A percentile compares a stretch with the other conserved stretches of the same genome.
phyloP scores from a whole-genome alignment of 2,888 invertebrate genomes.

The Nephrotoma flavescens region DNA sequence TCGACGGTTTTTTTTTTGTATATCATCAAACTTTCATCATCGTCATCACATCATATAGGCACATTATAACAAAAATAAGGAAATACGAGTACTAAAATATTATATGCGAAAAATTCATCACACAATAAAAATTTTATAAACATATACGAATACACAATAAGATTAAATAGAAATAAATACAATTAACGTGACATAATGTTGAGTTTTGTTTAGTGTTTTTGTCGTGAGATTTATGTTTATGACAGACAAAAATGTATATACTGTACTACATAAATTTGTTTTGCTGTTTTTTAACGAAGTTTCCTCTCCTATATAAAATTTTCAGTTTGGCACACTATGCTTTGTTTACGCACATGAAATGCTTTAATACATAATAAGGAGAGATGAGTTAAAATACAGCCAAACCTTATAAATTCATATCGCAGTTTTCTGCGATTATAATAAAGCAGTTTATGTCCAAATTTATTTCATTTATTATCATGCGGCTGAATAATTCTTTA shows the following conservation, averaged over 20 bases:
- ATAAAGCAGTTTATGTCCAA: no score
- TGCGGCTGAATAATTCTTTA: no score
- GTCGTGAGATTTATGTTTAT: neutral
- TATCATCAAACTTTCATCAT: neutral
- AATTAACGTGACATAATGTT: neutral
- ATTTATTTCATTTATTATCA: no score
- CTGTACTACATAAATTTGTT: neutral
- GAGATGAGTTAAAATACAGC: no score
- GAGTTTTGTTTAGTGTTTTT: neutral
- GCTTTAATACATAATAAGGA: no score
- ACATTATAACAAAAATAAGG: neutral
- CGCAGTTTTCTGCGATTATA: no score
- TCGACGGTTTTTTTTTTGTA: neutral
- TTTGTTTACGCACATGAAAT: no score
- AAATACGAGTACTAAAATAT: neutral
- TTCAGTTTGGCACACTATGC: no score
- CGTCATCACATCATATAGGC: neutral
- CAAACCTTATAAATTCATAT: no score
- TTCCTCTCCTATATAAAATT: neutral
- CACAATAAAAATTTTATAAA: neutral
- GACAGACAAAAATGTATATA: neutral
- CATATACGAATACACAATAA: neutral
- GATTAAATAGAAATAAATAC: neutral
- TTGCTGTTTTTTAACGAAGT: neutral
- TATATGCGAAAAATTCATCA: neutral